A percentile compares a stretch with the other conserved stretches of the same genome.
These are phyloP conservation scores for Anthophora plumipes DNA, from an alignment of 2,888 invertebrate genomes.

Conservation along the genomic window DNA sequence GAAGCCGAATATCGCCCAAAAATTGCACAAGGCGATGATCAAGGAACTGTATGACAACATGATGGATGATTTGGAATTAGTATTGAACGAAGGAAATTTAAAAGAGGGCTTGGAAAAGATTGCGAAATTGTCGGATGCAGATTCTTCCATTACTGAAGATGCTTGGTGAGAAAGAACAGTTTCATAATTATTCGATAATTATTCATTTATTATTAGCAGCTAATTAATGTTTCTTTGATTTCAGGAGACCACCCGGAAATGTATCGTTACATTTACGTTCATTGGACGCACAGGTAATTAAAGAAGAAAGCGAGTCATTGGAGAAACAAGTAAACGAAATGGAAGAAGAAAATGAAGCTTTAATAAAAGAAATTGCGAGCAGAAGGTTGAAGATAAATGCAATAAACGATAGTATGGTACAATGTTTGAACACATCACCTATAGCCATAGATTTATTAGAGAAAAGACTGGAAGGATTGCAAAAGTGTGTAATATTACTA, in stretches of 20 bases:
- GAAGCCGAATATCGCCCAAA: conserved; percentile 60
- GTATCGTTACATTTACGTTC: conserved; percentile 75
- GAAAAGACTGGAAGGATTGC: conserved; percentile 59
- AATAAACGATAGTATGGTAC: conserved; percentile 58
- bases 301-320: conserved; percentile 69
- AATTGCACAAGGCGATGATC: conserved; percentile 72
- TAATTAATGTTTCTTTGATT: conserved; percentile 17
- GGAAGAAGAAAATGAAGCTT: conserved; percentile 74
- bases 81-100: conserved; percentile 73
- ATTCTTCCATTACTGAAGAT: conserved; percentile 51
- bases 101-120: conserved; percentile 69
- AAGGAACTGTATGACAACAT: conserved; percentile 71
- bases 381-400: conserved; percentile 61
- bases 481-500: conserved; percentile 44
- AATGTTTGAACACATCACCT: conserved; percentile 50
- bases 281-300: conserved; percentile 73
- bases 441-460: conserved; percentile 58
- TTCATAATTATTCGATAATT: not conserved
- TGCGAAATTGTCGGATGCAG: conserved; percentile 64
- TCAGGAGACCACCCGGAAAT: conserved; percentile 80
- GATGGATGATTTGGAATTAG: conserved; percentile 69
- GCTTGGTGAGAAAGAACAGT: conserved; percentile 73
- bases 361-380: conserved; percentile 68
- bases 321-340: conserved; percentile 66
- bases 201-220: not conserved